Percentiles rank a stretch among this genome's conserved stretches.
These are phyloP conservation scores for Pelecanoides urinatrix DNA, from an alignment of 2,113 vertebrate genomes.

Conservation along the genomic window DNA sequence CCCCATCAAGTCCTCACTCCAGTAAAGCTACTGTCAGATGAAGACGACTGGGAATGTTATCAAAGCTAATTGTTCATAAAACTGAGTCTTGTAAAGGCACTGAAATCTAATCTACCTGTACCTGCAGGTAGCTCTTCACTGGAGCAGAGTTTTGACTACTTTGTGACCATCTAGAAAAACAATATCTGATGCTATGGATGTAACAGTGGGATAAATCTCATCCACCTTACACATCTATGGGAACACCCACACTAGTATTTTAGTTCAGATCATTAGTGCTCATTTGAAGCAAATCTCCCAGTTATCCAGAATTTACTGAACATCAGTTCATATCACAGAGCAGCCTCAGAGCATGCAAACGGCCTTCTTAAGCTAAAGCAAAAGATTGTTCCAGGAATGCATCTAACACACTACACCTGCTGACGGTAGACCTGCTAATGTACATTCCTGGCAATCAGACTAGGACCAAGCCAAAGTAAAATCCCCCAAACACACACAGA, in stretches of 20 bases:
- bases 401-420: neutral
- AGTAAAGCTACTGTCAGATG: neutral
- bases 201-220: neutral
- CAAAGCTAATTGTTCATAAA: neutral
- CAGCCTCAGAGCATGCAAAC: neutral
- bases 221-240: neutral
- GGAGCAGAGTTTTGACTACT: neutral
- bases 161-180: neutral
- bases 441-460: rapidly evolving
- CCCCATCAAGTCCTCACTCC: neutral
- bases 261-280: neutral
- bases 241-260: neutral
- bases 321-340: neutral
- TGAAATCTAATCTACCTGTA: neutral
- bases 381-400: neutral
- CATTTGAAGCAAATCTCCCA: neutral
- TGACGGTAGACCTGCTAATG: neutral
- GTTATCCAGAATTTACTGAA: neutral
- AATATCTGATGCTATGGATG: neutral
- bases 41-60: neutral
- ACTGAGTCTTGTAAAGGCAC: neutral
- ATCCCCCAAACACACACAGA: neutral
- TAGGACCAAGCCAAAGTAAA: neutral
- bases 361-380: neutral
- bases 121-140: neutral